Evolutionary conservation across 2,113 vertebrate genomes (phyloP).

Genomic region (Ictalurus punctatus): DNA sequence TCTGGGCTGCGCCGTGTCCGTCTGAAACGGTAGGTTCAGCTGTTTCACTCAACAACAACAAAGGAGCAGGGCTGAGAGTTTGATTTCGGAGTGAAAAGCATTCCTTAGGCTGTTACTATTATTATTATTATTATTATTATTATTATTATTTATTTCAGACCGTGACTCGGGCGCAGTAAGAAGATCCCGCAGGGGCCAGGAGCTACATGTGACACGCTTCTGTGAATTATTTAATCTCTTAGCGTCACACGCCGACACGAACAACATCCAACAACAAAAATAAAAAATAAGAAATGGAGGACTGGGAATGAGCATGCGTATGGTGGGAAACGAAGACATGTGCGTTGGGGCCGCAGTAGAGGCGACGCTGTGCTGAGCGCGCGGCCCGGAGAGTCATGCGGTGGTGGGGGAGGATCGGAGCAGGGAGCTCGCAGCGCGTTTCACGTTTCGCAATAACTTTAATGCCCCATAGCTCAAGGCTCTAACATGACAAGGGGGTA

Average conservation of each 20-base stretch:
- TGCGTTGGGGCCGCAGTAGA: constrained; percentile 23
- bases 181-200: constrained; percentile 64
- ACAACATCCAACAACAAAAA: not conserved
- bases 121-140: not conserved
- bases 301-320: constrained; percentile 62
- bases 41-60: not conserved
- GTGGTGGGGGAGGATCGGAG: constrained; percentile 69
- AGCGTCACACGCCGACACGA: constrained; percentile 4
- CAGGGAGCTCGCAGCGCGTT: constrained; percentile 54
- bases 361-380: constrained; percentile 48
- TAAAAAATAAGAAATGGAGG: constrained; percentile 53
- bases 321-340: constrained; percentile 44
- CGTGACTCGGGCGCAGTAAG: constrained; percentile 43
- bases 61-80: not conserved
- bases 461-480: constrained; percentile 45
- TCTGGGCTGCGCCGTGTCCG: not conserved
- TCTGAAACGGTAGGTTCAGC: not conserved
- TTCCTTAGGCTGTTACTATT: not conserved
- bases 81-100: not conserved
- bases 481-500: constrained; percentile 53
- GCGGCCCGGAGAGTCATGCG: constrained; percentile 72
- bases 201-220: constrained; percentile 73
- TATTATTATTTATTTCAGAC: not conserved
- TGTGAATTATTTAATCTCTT: constrained; percentile 56
- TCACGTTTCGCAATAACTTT: constrained; percentile 54